Conservation (phyloP, 2,113 vertebrate genomes). For the Chaetops frenatus region DNA sequence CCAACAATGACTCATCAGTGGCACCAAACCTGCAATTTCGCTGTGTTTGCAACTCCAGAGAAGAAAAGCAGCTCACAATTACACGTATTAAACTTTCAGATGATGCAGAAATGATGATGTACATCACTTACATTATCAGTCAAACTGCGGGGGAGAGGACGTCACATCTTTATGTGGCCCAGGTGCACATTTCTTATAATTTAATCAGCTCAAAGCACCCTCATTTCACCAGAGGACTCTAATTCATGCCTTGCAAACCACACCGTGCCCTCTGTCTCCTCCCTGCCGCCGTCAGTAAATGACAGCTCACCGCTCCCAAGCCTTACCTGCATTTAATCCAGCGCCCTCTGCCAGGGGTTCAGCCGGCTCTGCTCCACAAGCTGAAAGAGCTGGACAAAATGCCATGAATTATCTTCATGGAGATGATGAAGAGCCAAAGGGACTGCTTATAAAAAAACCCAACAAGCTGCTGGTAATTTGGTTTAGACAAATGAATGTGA, state of each 20-base stretch:
- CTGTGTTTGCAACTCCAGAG: constrained; percentile 22
- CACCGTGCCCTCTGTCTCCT: constrained; percentile 11
- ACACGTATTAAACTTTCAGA: constrained; percentile 43
- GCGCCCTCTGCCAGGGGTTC: constrained; percentile 61
- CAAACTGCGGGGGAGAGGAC: neutral
- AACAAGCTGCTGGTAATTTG: neutral
- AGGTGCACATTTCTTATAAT: constrained; percentile 38
- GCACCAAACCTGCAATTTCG: constrained; percentile 37
- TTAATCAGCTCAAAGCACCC: constrained; percentile 54
- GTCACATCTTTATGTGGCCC: neutral
- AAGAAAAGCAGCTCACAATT: constrained; percentile 46
- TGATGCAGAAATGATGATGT: constrained; percentile 44
- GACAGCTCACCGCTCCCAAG: constrained; percentile 69
- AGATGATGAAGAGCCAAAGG: neutral
- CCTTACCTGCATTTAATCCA: constrained; percentile 67
- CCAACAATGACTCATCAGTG: constrained; percentile 45
- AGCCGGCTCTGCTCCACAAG: constrained; percentile 59
- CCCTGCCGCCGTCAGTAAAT: constrained; percentile 65
- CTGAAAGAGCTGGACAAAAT: neutral
- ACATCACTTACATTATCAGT: constrained; percentile 8
- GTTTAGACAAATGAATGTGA: neutral
- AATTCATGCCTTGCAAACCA: constrained; percentile 70
- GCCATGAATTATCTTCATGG: neutral
- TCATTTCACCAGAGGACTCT: constrained; percentile 54
- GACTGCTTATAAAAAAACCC: neutral